A percentile compares a stretch with the other conserved stretches of the same genome.
These are phyloP conservation scores for Melanostoma scalare DNA, from an alignment of 2,888 invertebrate species.

Conservation along the genomic window DNA sequence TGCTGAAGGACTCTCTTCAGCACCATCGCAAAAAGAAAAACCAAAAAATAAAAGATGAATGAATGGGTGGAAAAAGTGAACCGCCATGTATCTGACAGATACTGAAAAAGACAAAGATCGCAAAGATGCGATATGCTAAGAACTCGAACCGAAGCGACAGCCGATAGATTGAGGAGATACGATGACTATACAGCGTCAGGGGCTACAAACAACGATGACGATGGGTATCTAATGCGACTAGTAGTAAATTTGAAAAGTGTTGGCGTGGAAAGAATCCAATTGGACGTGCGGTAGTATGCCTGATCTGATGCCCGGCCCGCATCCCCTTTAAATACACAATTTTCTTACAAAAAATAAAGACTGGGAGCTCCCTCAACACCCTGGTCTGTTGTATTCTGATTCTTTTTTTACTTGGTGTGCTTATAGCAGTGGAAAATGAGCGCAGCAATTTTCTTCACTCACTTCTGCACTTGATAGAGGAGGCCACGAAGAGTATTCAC, in stretches of 20 bases:
- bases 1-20: conserved; percentile 48
- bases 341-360: conserved; percentile 3
- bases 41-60: conserved; percentile 17
- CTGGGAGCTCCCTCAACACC: neutral
- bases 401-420: conserved; percentile 9
- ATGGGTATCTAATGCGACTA: conserved; percentile 74
- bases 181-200: conserved; percentile 19
- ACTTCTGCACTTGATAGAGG: conserved; percentile 10
- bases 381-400: conserved; percentile 10
- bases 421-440: conserved; percentile 38
- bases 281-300: conserved; percentile 76
- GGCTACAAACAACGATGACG: conserved; percentile 31
- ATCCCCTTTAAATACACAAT: conserved; percentile 21
- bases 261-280: conserved; percentile 82
- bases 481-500: conserved; percentile 3
- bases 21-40: conserved; percentile 20
- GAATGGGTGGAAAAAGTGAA: conserved; percentile 44
- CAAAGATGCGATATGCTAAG: conserved; percentile 70
- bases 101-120: conserved; percentile 68
- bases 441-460: neutral
- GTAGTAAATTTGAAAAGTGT: conserved; percentile 81
- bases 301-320: conserved; percentile 25
- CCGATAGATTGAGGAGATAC: conserved; percentile 75
- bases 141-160: conserved; percentile 71
- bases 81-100: conserved; percentile 68